These are phyloP conservation scores for Ariopsis seemanni DNA, from an alignment of 2,113 vertebrate genomes.

Conservation along the genomic window DNA sequence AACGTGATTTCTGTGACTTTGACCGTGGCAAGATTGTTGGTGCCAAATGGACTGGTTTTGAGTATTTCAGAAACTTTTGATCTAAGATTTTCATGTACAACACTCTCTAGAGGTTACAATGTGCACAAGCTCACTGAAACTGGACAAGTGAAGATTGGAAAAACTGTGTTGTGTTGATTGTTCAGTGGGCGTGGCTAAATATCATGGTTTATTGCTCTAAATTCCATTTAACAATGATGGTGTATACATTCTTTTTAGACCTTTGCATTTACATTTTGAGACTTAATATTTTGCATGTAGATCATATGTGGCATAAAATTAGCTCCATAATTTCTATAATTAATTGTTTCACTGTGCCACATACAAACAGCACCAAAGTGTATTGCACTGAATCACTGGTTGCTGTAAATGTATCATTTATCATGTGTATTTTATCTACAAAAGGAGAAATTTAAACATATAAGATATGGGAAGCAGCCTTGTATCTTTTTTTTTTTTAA, in stretches of 20 bases:
- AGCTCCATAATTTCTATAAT: background rate
- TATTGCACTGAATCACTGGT: background rate
- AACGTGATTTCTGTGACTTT: background rate
- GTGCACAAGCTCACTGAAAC: background rate
- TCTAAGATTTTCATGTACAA: background rate
- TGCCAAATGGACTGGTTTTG: background rate
- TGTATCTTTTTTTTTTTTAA: background rate
- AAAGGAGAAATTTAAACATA: background rate
- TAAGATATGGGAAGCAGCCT: background rate
- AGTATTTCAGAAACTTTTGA: background rate
- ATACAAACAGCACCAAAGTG: background rate
- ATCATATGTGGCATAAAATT: background rate
- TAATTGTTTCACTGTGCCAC: background rate
- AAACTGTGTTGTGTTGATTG: background rate
- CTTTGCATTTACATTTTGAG: background rate
- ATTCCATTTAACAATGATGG: background rate
- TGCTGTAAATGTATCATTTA: background rate
- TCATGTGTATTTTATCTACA: background rate
- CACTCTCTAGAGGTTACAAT: background rate
- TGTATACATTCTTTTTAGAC: background rate
- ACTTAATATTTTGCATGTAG: background rate
- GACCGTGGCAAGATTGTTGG: background rate
- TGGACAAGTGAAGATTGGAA: background rate
- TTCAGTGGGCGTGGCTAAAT: background rate
- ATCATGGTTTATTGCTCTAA: background rate